Evolutionary conservation across 2,888 invertebrate species (phyloP), one percentile per base, ranked within the genome.

Genomic region (Argyresthia goedartella): DNA sequence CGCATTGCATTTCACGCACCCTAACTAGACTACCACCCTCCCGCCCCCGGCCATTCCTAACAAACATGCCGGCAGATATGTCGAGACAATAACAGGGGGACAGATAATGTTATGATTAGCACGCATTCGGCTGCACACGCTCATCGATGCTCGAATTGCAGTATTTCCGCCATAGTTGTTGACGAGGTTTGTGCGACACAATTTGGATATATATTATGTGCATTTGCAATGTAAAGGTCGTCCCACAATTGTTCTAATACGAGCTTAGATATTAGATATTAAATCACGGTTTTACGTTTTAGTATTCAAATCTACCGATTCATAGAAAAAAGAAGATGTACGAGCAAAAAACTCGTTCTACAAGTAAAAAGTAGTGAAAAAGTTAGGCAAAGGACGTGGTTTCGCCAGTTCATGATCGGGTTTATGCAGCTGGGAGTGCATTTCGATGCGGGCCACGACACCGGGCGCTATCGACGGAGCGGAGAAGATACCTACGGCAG

Each of bases 381-480:
- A 25, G 25, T 25, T 25, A 25, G 25, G 25, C 25, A 25, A 25
- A 25, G 16, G 44, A 39, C 15, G 14, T 16, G 44, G 44, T 25
- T 44, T 44, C 44, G 36, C 14, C 13, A 39, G 15, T 16, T 49
- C 49, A 49, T 36, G 49, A 49, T 10, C 36, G 36, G 25, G 34
- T 9, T 42, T 14, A 4, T 42, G 43, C 53, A 41, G 52, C 34
- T 6, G 47, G 13, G 47, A 25, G 52, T 60, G 60, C 64, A 67
- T 71, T 67, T 66, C 62, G 60, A 71, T 70, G 67, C 73, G 63
- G 67, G 61, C 62, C 67, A 67, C 69, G 69, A 25, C 59, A 69
- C 72, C 69, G 64, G 59, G 66, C 67, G 64, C 69, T 65, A 66
- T 64, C 53, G 54, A 64, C 63, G 66, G 69, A 71, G 69, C 69